Evolutionary conservation across 2,113 vertebrate species (phyloP).

Genomic region (Potamarius usumacintae): DNA sequence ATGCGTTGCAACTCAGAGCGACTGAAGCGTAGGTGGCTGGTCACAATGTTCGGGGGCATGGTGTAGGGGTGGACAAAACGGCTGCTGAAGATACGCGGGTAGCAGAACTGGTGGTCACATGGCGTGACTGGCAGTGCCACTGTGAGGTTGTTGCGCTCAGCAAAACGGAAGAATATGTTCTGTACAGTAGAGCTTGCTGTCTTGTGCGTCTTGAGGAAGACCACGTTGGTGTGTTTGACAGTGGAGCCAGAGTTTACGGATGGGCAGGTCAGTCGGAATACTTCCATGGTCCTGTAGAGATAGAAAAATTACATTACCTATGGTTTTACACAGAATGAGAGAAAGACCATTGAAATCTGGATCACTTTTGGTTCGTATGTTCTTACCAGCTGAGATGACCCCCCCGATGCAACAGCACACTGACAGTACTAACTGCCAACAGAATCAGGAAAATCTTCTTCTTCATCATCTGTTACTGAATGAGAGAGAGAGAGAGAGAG

Average conservation of each 20-base stretch:
- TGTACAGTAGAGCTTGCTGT: constrained; percentile 85
- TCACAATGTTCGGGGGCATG: constrained; percentile 74
- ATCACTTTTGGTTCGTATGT: background rate
- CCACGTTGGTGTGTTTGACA: constrained; percentile 77
- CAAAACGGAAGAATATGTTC: constrained; percentile 87
- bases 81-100: constrained; percentile 76
- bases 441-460: constrained; percentile 79
- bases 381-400: constrained; percentile 80
- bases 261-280: constrained; percentile 67
- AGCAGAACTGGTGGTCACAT: constrained; percentile 86
- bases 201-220: constrained; percentile 89
- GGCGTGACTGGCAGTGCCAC: constrained; percentile 79
- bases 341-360: background rate
- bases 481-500: constrained; percentile 17
- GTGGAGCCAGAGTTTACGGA: constrained; percentile 23
- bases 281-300: constrained; percentile 71
- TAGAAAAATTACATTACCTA: background rate
- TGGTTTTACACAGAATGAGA: background rate
- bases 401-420: constrained; percentile 80
- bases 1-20: constrained; percentile 70
- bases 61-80: constrained; percentile 82
- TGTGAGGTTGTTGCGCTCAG: constrained; percentile 81
- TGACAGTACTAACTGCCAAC: constrained; percentile 74
- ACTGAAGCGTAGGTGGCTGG: constrained; percentile 84
- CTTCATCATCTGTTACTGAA: constrained; percentile 64